Conservation (phyloP, 2,113 vertebrate genomes). For the Chaetodon auriga region DNA sequence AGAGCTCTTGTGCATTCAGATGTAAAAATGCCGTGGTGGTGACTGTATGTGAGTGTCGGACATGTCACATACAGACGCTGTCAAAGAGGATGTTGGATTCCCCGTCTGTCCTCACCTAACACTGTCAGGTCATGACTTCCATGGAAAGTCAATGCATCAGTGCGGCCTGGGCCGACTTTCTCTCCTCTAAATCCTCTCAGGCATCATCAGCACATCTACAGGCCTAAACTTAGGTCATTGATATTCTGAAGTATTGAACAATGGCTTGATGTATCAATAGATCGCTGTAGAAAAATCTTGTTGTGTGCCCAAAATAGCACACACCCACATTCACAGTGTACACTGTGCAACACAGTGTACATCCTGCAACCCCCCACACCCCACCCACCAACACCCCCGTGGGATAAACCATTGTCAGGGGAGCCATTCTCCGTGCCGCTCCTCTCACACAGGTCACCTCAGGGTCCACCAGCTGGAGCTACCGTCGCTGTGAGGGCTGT, state of each 20-base stretch:
- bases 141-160: slow-evolving; percentile 31
- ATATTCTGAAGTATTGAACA: slow-evolving; percentile 55
- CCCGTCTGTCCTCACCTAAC: not conserved
- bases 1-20: not conserved
- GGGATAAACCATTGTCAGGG: slow-evolving; percentile 39
- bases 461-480: slow-evolving; percentile 24
- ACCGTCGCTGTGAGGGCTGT: slow-evolving; percentile 14
- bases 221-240: slow-evolving; percentile 30
- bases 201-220: slow-evolving; percentile 3
- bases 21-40: not conserved
- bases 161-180: not conserved
- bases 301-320: slow-evolving; percentile 57
- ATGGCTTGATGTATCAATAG: slow-evolving; percentile 61
- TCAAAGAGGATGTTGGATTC: not conserved
- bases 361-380: slow-evolving; percentile 25
- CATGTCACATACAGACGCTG: not conserved
- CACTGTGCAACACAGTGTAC: slow-evolving; percentile 23
- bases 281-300: slow-evolving; percentile 29
- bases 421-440: slow-evolving; percentile 22
- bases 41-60: not conserved
- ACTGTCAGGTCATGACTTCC: slow-evolving; percentile 9
- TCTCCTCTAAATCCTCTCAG: slow-evolving; percentile 7
- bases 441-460: slow-evolving; percentile 12
- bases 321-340: slow-evolving; percentile 8
- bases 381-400: slow-evolving; percentile 24